phyloP scores from a whole-genome alignment of 2,888 invertebrate species.

The Clepsis dumicolana region DNA sequence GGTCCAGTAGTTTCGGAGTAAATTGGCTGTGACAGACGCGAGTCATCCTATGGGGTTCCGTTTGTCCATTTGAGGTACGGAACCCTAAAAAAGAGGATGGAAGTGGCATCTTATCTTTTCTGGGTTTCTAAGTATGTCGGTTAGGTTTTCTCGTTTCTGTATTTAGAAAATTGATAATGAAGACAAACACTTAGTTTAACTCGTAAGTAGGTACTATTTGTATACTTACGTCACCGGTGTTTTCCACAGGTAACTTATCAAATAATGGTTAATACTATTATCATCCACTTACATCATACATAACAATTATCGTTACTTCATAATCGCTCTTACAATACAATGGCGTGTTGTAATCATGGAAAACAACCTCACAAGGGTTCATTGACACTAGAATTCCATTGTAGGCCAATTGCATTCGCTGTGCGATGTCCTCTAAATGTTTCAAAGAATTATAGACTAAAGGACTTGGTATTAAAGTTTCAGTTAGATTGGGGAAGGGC shows the following conservation, averaged over 20 bases:
- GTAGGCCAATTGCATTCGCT: slow-evolving; percentile 8
- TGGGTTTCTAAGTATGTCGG: too few species aligned
- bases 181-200: not conserved
- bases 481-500: not conserved
- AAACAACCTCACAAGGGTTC: slow-evolving; percentile 31
- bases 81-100: too few species aligned
- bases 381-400: slow-evolving; percentile 15
- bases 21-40: too few species aligned
- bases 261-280: not conserved
- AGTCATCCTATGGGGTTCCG: too few species aligned
- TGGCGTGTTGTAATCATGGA: slow-evolving; percentile 11
- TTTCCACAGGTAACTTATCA: not conserved
- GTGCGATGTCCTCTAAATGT: slow-evolving; percentile 11
- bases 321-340: slow-evolving; percentile 1
- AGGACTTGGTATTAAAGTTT: not conserved
- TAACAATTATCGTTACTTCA: slow-evolving; percentile 12
- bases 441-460: not conserved
- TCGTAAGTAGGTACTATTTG: not conserved
- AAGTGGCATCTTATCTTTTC: too few species aligned
- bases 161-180: too few species aligned
- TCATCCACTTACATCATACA: too few species aligned
- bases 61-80: too few species aligned
- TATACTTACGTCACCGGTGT: not conserved
- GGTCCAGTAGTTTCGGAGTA: too few species aligned
- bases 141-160: too few species aligned